Evolutionary conservation across 1,140 invertebrate genomes (phyloP).

Genomic region (Sweltsa coloradensis): DNA sequence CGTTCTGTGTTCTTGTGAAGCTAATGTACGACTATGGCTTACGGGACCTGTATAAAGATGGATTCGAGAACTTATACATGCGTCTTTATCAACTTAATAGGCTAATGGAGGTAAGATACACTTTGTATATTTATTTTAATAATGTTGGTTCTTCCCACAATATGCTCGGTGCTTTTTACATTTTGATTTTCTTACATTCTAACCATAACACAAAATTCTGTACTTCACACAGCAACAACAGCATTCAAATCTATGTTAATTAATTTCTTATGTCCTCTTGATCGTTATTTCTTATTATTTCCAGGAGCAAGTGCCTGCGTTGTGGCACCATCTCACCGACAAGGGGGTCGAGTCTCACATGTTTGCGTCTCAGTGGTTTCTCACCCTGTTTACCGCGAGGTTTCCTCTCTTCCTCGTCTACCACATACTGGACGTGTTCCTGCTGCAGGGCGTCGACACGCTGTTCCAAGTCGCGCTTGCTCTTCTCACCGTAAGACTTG

Average conservation of each 20-base stretch:
- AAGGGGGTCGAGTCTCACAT: slow-evolving; percentile 94
- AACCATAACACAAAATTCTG: too few species aligned
- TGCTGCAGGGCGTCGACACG: slow-evolving; percentile 86
- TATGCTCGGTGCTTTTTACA: not conserved
- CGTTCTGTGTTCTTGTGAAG: slow-evolving; percentile 91
- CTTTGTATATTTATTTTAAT: slow-evolving; percentile 8
- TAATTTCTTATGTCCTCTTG: too few species aligned
- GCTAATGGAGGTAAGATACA: slow-evolving; percentile 78
- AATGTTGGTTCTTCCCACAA: slow-evolving; percentile 1
- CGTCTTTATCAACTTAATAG: slow-evolving; percentile 93
- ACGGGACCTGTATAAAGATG: slow-evolving; percentile 89
- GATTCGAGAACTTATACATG: slow-evolving; percentile 92
- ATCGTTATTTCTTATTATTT: too few species aligned
- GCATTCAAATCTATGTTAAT: too few species aligned
- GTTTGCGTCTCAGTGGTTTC: slow-evolving; percentile 99
- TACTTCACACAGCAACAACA: too few species aligned
- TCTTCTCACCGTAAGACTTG: slow-evolving; percentile 60
- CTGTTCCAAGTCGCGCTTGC: slow-evolving; percentile 94
- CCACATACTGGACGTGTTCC: slow-evolving; percentile 92
- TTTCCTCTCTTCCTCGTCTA: slow-evolving; percentile 97
- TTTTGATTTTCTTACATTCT: not conserved
- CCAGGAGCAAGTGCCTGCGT: slow-evolving; percentile 79
- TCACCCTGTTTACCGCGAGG: slow-evolving; percentile 95
- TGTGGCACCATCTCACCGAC: slow-evolving; percentile 83
- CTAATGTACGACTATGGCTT: slow-evolving; percentile 96